Evolutionary conservation across 2,888 invertebrate genomes (phyloP).

Genomic region (Proisotoma minuta): DNA sequence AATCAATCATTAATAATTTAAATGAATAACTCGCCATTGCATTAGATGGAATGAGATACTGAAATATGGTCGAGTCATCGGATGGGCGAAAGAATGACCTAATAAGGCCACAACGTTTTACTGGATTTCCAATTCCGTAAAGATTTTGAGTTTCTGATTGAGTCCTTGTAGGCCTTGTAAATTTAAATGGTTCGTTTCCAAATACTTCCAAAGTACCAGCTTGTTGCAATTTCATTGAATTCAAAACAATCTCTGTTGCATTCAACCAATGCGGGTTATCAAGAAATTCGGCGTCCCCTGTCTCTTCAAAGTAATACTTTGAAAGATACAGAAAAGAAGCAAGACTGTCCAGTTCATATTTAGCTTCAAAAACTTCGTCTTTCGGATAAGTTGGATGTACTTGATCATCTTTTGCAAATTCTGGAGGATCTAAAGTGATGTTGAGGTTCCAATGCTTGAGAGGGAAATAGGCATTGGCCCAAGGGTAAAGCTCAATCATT

Average conservation of each 20-base stretch:
- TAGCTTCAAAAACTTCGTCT: conserved; percentile 39
- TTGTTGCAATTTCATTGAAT: conserved; percentile 33
- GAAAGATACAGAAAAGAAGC: conserved; percentile 42
- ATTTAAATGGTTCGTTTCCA: conserved; percentile 33
- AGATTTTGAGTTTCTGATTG: conserved; percentile 43
- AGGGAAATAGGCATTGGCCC: conserved; percentile 41
- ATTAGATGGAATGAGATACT: conserved; percentile 42
- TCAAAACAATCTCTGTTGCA: conserved; percentile 26
- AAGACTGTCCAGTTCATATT: conserved; percentile 31
- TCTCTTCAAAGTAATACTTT: conserved; percentile 37
- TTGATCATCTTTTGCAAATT: conserved; percentile 19
- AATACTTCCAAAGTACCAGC: conserved; percentile 39
- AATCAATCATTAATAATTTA: no score
- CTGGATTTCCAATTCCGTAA: conserved; percentile 36
- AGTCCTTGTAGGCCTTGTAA: conserved; percentile 35
- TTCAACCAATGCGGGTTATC: conserved; percentile 34
- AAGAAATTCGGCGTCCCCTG: conserved; percentile 29
- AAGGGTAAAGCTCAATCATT: conserved; percentile 35
- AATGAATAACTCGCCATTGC: no score
- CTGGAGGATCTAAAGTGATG: conserved; percentile 25
- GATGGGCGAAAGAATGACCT: conserved; percentile 44
- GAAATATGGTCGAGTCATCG: conserved; percentile 41
- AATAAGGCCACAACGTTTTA: conserved; percentile 38
- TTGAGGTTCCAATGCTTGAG: conserved; percentile 39
- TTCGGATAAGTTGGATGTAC: conserved; percentile 33